Conservation (phyloP, 2,888 invertebrate genomes). For the Acrobeloides nanus region DNA sequence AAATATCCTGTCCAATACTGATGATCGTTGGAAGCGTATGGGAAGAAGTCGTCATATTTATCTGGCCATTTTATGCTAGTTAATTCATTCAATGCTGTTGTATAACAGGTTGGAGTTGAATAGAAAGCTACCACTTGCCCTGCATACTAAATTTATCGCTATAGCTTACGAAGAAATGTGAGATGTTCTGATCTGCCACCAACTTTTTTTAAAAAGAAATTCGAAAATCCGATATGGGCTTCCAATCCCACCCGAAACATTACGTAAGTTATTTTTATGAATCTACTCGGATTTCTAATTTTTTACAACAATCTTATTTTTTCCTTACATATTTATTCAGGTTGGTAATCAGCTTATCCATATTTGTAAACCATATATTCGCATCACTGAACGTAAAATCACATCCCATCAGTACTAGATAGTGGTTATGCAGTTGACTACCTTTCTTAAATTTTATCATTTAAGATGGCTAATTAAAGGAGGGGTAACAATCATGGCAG, state of each 20-base stretch:
- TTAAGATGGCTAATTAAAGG: no score
- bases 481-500: no score
- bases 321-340: conserved; percentile 59
- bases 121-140: conserved; percentile 67
- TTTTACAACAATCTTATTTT: no score
- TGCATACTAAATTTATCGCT: no score
- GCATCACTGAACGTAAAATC: conserved; percentile 83
- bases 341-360: conserved; percentile 79
- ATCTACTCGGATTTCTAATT: no score
- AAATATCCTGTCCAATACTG: conserved; percentile 84
- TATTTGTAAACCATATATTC: conserved; percentile 70
- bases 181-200: no score
- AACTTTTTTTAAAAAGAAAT: no score
- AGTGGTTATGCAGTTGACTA: conserved; percentile 66
- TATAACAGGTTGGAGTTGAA: conserved; percentile 61
- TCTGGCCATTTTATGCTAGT: no score
- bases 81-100: conserved; percentile 58
- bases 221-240: no score
- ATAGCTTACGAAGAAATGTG: no score
- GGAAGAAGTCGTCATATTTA: conserved; percentile 82
- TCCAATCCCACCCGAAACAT: no score
- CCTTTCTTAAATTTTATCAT: conserved; percentile 61
- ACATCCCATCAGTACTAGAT: conserved; percentile 78
- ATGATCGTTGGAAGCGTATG: conserved; percentile 74
- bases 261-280: no score